These are phyloP conservation scores for Tetraodon nigroviridis DNA, from an alignment of 2,113 vertebrate genomes.

Conservation along the genomic window DNA sequence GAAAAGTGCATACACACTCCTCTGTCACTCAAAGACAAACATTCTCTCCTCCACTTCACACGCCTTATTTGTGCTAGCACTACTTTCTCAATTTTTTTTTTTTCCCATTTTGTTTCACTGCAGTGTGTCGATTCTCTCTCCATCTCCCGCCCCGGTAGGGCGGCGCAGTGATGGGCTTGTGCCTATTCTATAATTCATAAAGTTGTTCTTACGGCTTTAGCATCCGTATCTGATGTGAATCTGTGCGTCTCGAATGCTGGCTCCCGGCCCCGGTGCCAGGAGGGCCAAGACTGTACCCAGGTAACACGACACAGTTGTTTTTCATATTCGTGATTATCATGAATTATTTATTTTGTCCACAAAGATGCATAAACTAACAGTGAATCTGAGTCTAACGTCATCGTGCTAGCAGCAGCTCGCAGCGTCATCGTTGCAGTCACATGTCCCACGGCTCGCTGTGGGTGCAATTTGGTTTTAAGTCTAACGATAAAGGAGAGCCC, in stretches of 20 bases:
- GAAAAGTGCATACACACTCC: slow-evolving; percentile 42
- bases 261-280: slow-evolving; percentile 31
- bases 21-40: slow-evolving; percentile 46
- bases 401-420: too few relatives aligned
- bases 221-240: slow-evolving; percentile 62
- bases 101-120: slow-evolving; percentile 37
- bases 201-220: slow-evolving; percentile 64
- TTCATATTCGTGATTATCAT: too few relatives aligned
- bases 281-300: slow-evolving; percentile 29
- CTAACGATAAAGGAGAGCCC: too few relatives aligned
- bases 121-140: slow-evolving; percentile 28
- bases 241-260: slow-evolving; percentile 55
- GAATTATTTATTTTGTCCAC: too few relatives aligned
- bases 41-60: slow-evolving; percentile 12
- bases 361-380: too few relatives aligned
- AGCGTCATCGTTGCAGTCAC: too few relatives aligned
- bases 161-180: slow-evolving; percentile 45
- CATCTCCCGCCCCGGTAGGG: slow-evolving; percentile 23
- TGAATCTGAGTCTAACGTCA: too few relatives aligned
- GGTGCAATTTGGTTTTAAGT: too few relatives aligned
- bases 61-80: slow-evolving; percentile 30
- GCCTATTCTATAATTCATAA: slow-evolving; percentile 69
- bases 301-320: too few relatives aligned
- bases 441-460: neutral
- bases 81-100: slow-evolving; percentile 22